A percentile compares a stretch with the other conserved stretches of the same genome.
Evolutionary conservation across 2,113 vertebrate genomes (phyloP).

Genomic region (Anolis carolinensis): DNA sequence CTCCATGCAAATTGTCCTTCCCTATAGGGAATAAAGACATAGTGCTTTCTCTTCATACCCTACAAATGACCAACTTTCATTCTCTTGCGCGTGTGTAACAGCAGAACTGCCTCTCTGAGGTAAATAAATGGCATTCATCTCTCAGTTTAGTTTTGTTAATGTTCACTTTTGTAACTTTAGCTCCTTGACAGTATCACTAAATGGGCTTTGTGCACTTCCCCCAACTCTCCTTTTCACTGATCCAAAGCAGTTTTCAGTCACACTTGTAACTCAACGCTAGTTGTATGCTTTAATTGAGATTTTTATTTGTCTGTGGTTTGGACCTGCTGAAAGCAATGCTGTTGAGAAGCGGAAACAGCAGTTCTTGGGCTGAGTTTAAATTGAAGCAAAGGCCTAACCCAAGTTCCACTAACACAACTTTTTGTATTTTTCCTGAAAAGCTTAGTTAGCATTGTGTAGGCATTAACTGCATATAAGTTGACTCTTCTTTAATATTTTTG

Average conservation of each 20-base stretch:
- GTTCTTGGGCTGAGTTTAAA: slow-evolving; percentile 32
- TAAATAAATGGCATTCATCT: neutral
- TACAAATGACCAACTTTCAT: neutral
- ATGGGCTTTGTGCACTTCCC: neutral
- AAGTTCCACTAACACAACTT: slow-evolving; percentile 24
- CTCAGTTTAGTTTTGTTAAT: neutral
- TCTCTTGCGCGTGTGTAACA: neutral
- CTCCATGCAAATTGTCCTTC: neutral
- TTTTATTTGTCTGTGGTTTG: neutral
- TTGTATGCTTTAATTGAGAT: neutral
- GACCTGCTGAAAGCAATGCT: slow-evolving; percentile 4
- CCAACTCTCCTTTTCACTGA: neutral
- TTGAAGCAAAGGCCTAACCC: neutral
- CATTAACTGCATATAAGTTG: neutral
- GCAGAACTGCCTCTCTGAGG: neutral
- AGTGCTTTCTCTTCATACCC: slow-evolving; percentile 3
- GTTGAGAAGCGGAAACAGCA: slow-evolving; percentile 32
- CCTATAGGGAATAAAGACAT: neutral
- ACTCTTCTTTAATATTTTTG: neutral
- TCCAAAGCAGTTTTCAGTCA: slow-evolving; percentile 1
- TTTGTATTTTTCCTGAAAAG: slow-evolving; percentile 46
- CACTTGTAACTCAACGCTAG: neutral
- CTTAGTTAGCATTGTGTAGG: slow-evolving; percentile 18
- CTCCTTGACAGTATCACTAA: slow-evolving; percentile 11
- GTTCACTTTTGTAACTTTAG: neutral